Base-by-base conservation (phyloP, 2,113 vertebrate species). In the Marmota monax region DNA sequence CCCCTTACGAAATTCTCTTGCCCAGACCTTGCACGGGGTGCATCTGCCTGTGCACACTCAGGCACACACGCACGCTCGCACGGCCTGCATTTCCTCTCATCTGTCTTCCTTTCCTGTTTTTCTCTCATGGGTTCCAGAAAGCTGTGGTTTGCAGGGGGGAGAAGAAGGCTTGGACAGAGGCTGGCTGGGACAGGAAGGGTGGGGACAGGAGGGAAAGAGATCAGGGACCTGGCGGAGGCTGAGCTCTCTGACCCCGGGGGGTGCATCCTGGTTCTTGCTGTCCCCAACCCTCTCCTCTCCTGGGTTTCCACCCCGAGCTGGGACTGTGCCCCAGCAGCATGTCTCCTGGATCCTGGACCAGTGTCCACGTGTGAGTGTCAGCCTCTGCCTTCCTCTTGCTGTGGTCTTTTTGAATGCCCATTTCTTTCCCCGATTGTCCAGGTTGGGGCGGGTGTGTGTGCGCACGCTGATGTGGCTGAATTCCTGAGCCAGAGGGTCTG, bases 111-210 rank as follows among this genome's bases (percentile, higher is more conserved):
- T 63, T 22, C 12, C 45, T 70, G 6, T 82, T 42, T 84, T 84
- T 93, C 72, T 67, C 77, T 76, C 1, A 0, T 0, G 56, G 56
- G 16, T 79, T 95, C 89, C 25, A 61, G 29, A 92, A 79, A 27
- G n/a, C 86, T 63, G 22, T 39, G 73, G 10, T 73, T 95, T 85
- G 45, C 69, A 51, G 58, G 88, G 72, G 58, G 88, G 72, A 84
- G 77, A 69, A 22, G 74, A 63, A 56, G 53, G 10, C 34, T 53
- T 13, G 1, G 3, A 72, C 37, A 48, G 51, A 48, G 29, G 61
- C 39, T 25, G 51, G 51, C 51, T 53, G 51, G 56, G 56, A 58
- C 20, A 22, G 56, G 72, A 61, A 1, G 39, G 6, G 73, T 16
- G 14, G 42, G 29, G 4, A 58, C 18, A 23, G 20, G 10, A 27